Percentiles rank a stretch among this genome's conserved stretches.
phyloP scores from a whole-genome alignment of 2,888 invertebrate species.

The Nyleta sp. region DNA sequence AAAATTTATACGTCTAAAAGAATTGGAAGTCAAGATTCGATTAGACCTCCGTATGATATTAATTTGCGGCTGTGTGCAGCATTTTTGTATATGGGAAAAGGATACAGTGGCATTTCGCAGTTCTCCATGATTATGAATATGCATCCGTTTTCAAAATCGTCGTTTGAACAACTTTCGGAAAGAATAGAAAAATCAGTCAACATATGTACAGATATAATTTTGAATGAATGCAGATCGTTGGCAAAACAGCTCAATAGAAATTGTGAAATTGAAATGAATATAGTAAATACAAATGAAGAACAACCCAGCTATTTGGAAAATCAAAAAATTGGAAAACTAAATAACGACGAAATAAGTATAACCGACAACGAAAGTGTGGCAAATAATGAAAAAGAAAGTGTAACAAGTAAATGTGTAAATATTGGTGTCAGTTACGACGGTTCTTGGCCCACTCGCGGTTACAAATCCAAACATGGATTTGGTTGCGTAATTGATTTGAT shows the following conservation, averaged over 20 bases:
- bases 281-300: too few species aligned
- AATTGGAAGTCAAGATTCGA: neutral
- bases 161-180: neutral
- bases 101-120: constrained; percentile 8
- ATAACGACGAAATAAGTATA: too few species aligned
- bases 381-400: too few species aligned
- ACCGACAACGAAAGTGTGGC: too few species aligned
- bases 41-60: neutral
- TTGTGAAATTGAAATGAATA: neutral
- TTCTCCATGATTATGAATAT: constrained; percentile 27
- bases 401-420: constrained; percentile 22
- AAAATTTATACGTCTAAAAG: neutral
- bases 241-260: too few species aligned
- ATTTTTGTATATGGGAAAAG: too few species aligned
- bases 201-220: neutral
- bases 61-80: constrained; percentile 2
- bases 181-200: neutral
- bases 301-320: too few species aligned
- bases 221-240: neutral
- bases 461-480: constrained; percentile 63
- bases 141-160: neutral
- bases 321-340: too few species aligned
- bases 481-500: constrained; percentile 56
- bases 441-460: constrained; percentile 59
- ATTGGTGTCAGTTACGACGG: constrained; percentile 60